These are phyloP conservation scores for Paramormyrops hopkinsi DNA, from an alignment of 2,797 vertebrate species.

Conservation along the genomic window DNA sequence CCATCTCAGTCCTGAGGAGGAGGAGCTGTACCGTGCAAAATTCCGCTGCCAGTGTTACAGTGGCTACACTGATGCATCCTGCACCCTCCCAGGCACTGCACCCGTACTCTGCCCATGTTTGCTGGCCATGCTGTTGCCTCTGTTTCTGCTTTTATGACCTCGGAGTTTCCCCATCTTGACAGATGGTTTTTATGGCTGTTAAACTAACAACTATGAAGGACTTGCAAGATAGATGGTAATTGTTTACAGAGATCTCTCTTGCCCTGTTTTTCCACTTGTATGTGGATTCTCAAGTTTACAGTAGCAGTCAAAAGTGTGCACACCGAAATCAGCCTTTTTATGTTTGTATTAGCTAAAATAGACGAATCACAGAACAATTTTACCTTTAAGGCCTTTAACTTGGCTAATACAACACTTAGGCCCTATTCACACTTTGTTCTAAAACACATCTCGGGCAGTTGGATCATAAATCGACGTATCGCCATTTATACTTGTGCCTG, in stretches of 20 bases:
- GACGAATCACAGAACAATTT: not conserved
- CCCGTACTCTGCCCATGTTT: constrained; percentile 46
- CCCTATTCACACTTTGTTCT: not conserved
- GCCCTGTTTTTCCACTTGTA: not conserved
- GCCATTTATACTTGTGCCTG: not conserved
- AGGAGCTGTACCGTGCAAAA: constrained; percentile 43
- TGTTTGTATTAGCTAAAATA: not conserved
- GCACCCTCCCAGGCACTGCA: constrained; percentile 47
- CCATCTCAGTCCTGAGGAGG: constrained; percentile 43
- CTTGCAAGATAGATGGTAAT: not conserved
- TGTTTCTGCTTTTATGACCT: constrained; percentile 52
- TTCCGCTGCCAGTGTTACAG: constrained; percentile 75
- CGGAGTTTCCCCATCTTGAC: constrained; percentile 35
- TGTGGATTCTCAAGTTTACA: not conserved
- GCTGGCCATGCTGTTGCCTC: constrained; percentile 50
- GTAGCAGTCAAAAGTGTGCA: not conserved
- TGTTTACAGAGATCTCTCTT: constrained; percentile 13
- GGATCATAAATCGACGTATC: not conserved
- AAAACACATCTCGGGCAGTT: not conserved
- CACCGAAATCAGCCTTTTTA: not conserved
- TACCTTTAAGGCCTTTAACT: not conserved
- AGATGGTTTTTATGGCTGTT: not conserved
- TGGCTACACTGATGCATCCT: constrained; percentile 61
- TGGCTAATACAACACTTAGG: not conserved
- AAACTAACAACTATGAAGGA: not conserved